These are phyloP conservation scores for Pachycephala philippinensis DNA, from an alignment of 2,113 vertebrate genomes.

Conservation along the genomic window DNA sequence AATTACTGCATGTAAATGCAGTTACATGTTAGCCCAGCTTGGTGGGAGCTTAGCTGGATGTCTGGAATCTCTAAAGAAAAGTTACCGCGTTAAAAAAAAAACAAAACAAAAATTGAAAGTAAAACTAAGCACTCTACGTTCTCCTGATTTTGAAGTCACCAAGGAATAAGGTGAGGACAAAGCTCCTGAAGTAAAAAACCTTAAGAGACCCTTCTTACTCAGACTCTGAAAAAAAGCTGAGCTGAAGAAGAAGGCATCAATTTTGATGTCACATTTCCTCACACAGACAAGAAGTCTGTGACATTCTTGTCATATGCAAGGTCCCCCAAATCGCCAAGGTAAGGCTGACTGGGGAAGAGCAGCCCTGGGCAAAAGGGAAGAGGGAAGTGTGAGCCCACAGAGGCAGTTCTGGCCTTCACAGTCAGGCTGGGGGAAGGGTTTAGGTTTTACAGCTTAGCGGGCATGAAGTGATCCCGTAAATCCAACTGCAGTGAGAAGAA, in stretches of 20 bases:
- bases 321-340: accelerated
- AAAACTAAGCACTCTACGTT: neutral
- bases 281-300: neutral
- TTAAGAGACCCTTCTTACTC: neutral
- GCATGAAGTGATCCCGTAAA: neutral
- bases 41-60: neutral
- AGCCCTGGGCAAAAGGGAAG: neutral
- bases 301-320: neutral
- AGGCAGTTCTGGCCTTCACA: neutral
- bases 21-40: neutral
- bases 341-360: neutral
- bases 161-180: neutral
- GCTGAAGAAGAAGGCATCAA: neutral
- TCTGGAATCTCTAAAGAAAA: neutral
- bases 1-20: neutral
- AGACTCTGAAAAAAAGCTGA: neutral
- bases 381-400: neutral
- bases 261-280: neutral
- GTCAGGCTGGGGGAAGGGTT: too few species aligned
- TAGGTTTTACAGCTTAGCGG: neutral
- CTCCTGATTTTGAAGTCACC: neutral
- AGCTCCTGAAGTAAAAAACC: neutral
- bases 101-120: neutral
- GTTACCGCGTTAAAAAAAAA: neutral
- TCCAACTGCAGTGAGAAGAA: accelerated